phyloP scores from a whole-genome alignment of 2,113 vertebrate species.

The Hepsetus odoe region DNA sequence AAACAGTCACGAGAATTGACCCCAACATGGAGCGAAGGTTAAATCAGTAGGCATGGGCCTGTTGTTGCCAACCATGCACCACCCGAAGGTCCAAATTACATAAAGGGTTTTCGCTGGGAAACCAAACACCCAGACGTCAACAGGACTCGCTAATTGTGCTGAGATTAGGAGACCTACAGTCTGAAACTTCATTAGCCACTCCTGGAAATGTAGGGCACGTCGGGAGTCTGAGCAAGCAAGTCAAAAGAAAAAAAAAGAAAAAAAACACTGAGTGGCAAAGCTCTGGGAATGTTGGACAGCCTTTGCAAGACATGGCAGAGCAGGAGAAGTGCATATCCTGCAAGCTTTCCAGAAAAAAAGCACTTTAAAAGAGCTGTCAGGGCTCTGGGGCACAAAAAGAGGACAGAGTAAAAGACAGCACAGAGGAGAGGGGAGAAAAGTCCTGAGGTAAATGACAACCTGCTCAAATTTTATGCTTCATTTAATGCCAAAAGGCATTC shows the following conservation, averaged over 20 bases:
- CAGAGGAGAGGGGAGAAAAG: background rate
- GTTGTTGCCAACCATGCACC: constrained; percentile 40
- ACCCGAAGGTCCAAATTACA: constrained; percentile 72
- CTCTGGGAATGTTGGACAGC: constrained; percentile 57
- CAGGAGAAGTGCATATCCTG: constrained; percentile 59
- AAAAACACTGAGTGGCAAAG: constrained; percentile 54
- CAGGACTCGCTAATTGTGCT: constrained; percentile 73
- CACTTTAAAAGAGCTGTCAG: constrained; percentile 33
- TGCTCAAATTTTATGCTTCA: background rate
- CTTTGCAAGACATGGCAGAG: constrained; percentile 58
- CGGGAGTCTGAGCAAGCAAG: constrained; percentile 53
- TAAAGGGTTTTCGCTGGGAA: constrained; percentile 65
- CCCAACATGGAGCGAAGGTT: constrained; percentile 53
- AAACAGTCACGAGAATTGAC: too few relatives aligned
- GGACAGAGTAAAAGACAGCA: background rate
- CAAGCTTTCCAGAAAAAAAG: constrained; percentile 30
- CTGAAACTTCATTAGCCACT: constrained; percentile 78
- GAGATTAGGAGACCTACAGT: constrained; percentile 67
- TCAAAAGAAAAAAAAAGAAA: background rate
- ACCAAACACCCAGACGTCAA: constrained; percentile 75
- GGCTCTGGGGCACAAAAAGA: background rate
- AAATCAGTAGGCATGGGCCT: constrained; percentile 59
- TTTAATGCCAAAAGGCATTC: background rate
- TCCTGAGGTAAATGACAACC: background rate
- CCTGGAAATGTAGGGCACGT: constrained; percentile 72